Evolutionary conservation across 1,140 invertebrate genomes (phyloP).

Genomic region (Chironomus tepperi): DNA sequence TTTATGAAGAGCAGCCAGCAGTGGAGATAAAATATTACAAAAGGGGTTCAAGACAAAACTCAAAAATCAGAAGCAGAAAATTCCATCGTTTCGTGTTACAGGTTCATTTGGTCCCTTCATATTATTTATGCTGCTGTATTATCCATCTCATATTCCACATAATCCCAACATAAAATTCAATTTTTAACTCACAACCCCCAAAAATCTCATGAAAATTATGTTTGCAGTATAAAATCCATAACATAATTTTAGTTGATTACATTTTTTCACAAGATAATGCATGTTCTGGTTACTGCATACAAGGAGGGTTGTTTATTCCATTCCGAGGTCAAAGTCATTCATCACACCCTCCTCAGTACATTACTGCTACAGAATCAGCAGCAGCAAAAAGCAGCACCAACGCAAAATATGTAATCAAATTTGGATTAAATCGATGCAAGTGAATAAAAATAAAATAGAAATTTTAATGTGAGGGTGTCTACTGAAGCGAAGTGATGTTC

Average conservation of each 20-base stretch:
- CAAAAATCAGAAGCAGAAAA: not conserved
- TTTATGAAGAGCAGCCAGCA: not conserved
- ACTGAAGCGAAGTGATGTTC: not conserved
- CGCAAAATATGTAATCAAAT: constrained; percentile 21
- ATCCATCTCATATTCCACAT: not conserved
- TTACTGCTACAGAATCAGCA: not conserved
- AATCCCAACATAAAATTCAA: constrained; percentile 16
- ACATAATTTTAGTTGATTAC: constrained; percentile 23
- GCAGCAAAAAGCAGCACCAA: not conserved
- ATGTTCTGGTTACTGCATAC: not conserved
- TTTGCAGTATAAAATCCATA: not conserved
- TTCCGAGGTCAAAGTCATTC: not conserved
- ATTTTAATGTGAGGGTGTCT: not conserved
- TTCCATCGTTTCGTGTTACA: not conserved
- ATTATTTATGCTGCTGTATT: not conserved
- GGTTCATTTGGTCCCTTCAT: not conserved
- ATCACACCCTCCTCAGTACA: constrained; percentile 1
- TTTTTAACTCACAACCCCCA: constrained; percentile 7
- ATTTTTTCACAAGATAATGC: constrained; percentile 20
- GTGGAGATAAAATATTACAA: not conserved
- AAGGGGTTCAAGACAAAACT: not conserved
- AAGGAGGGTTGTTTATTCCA: not conserved
- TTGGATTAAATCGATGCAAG: constrained; percentile 23
- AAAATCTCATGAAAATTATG: not conserved
- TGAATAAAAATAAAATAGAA: not conserved